phyloP scores from a whole-genome alignment of 2,797 vertebrate genomes.

The Ara ararauna region DNA sequence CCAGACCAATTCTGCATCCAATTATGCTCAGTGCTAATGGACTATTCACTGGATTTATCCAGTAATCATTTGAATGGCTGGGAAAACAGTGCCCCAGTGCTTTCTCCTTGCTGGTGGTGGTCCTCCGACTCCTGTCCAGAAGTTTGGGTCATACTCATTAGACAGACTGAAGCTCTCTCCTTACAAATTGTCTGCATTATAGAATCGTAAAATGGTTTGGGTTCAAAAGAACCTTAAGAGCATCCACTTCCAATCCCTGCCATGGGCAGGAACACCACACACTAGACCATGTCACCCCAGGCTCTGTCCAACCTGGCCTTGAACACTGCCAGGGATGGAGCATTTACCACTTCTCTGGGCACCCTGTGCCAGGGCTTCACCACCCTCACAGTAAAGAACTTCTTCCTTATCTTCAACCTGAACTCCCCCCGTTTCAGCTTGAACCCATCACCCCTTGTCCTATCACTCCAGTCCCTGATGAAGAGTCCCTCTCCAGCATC shows the following conservation, averaged over 20 bases:
- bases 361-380: rapidly evolving
- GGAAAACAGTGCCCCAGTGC: rapidly evolving
- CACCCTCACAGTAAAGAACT: not conserved
- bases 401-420: not conserved
- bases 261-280: not conserved
- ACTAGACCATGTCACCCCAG: too few species aligned
- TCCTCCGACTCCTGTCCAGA: not conserved
- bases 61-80: rapidly evolving
- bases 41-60: not conserved
- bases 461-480: not conserved
- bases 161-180: not conserved
- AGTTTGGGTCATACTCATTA: not conserved
- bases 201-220: not conserved
- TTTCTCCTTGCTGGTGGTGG: not conserved
- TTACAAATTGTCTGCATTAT: not conserved
- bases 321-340: not conserved
- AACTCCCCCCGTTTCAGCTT: not conserved
- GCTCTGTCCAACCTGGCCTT: not conserved
- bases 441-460: not conserved
- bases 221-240: not conserved
- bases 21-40: not conserved
- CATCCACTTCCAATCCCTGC: not conserved
- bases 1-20: not conserved
- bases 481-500: not conserved
- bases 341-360: not conserved